Evolutionary conservation across 2,797 vertebrate species (phyloP).

Genomic region (Champsocephalus gunnari): DNA sequence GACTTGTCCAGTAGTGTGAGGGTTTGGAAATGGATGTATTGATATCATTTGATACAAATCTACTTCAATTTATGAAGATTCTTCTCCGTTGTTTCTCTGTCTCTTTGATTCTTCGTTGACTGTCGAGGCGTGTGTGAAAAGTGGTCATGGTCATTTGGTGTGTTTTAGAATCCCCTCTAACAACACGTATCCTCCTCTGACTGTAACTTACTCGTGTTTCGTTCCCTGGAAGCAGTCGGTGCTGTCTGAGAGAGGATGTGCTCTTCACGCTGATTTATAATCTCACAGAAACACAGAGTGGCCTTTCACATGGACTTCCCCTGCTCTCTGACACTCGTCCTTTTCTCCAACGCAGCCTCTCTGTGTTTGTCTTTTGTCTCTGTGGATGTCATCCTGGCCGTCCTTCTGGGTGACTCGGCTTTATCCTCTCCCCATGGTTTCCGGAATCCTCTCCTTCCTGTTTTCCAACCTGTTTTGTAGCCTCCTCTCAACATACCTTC

Average conservation of each 20-base stretch:
- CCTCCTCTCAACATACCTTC: slow-evolving; percentile 38
- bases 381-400: slow-evolving; percentile 56
- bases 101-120: no score
- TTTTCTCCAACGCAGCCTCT: slow-evolving; percentile 26
- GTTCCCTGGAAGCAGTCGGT: slow-evolving; percentile 44
- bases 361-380: slow-evolving; percentile 68
- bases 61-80: no score
- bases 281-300: slow-evolving; percentile 71
- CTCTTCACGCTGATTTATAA: slow-evolving; percentile 72
- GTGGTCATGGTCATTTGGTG: no score
- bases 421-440: slow-evolving; percentile 37
- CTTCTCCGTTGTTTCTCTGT: no score
- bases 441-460: slow-evolving; percentile 80
- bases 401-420: slow-evolving; percentile 54
- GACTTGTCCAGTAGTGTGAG: no score
- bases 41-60: no score
- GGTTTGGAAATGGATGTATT: no score
- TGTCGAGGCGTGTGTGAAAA: no score
- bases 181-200: not conserved
- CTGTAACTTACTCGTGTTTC: slow-evolving; percentile 11
- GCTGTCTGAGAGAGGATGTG: slow-evolving; percentile 69
- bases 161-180: no score
- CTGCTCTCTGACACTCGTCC: slow-evolving; percentile 46
- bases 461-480: slow-evolving; percentile 60
- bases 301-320: slow-evolving; percentile 78